Base-by-base conservation (phyloP, 2,888 invertebrate species). In the Pherbina coryleti region DNA sequence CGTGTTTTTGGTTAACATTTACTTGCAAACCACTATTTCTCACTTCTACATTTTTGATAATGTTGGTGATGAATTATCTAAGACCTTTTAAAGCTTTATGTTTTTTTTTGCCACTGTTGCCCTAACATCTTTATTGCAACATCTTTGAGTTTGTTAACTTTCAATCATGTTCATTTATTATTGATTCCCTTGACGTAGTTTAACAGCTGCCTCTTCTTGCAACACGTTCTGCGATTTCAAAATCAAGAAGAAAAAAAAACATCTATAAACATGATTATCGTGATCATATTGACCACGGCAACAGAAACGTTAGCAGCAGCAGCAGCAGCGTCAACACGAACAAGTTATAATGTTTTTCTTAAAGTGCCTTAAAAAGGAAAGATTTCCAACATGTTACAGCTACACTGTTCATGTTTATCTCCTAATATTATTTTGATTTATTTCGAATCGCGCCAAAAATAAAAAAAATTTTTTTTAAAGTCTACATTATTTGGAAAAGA, bases 281-380 rank as follows among this genome's bases (percentile, higher is more conserved):
- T 37, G 72, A 72, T 72, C 44, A 57, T 72, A 60, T 72, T 72
- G 72, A 72, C 55, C 25, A 34, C 28, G 28, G 19, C 70, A 7
- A 31, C 8, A 25, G 7, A 22, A 37, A 67, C 5, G 5, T n/a
- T 34, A 34, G 22, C 34, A 44, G 2, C 22, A 22, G 25, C 34
- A 37, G 9, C n/a, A 17, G 19, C 66, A 66, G 17, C 11, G 14
- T 5, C 22, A 5, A 57, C 57, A 22, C 17, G 22, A 60, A 60
- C 60, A 11, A 14, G 25, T 60, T 60, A 25, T 25, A 22, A 19
- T 2, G 5, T 25, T 22, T 57, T 57, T 57, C 22, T 57, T 28
- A 7, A 25, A 3, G 11, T 60, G 0, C 55, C 55, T 22, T 55
- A 55, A 14, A 17, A n/a, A 19, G 5, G n/a, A 14, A n/a, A n/a